A percentile compares a stretch with the other conserved stretches of the same genome.
Evolutionary conservation across 1,140 invertebrate species (phyloP).

Genomic region (Nomia melanderi): DNA sequence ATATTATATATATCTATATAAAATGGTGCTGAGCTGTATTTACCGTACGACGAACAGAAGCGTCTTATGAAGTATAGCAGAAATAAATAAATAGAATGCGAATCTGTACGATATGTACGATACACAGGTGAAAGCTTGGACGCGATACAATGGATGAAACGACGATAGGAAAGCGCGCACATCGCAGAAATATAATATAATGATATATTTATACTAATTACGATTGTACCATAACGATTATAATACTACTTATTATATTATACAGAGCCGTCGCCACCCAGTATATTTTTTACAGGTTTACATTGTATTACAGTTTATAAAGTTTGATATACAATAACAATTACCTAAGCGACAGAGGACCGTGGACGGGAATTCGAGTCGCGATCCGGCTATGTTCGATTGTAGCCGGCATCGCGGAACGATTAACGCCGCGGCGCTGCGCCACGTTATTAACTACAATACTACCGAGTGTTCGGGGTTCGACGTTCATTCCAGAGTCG

Average conservation of each 20-base stretch:
- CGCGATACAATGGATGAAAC: conserved; percentile 45
- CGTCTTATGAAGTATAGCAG: conserved; percentile 7
- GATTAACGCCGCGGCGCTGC: conserved; percentile 51
- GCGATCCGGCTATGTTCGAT: conserved; percentile 25
- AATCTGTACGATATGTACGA: conserved; percentile 26
- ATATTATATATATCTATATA: conserved; percentile 8
- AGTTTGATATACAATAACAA: conserved; percentile 81
- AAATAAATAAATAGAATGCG: conserved; percentile 16
- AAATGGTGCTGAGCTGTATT: conserved; percentile 44
- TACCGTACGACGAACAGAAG: conserved; percentile 45
- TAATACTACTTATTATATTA: conserved; percentile 80
- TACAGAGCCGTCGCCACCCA: conserved; percentile 80
- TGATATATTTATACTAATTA: conserved; percentile 81
- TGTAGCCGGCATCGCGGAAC: conserved; percentile 49
- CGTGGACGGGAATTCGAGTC: conserved; percentile 44
- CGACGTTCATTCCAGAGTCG: conserved; percentile 29
- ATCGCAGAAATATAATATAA: conserved; percentile 78
- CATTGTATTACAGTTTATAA: conserved; percentile 82
- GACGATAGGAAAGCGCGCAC: conserved; percentile 48
- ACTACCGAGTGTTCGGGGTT: conserved; percentile 71
- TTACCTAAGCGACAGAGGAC: conserved; percentile 72
- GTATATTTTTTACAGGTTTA: conserved; percentile 83
- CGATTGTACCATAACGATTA: conserved; percentile 80
- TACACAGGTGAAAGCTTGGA: conserved; percentile 10
- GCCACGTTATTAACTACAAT: conserved; percentile 73